phyloP scores from a whole-genome alignment of 2,797 vertebrate species.

The Alauda arvensis region DNA sequence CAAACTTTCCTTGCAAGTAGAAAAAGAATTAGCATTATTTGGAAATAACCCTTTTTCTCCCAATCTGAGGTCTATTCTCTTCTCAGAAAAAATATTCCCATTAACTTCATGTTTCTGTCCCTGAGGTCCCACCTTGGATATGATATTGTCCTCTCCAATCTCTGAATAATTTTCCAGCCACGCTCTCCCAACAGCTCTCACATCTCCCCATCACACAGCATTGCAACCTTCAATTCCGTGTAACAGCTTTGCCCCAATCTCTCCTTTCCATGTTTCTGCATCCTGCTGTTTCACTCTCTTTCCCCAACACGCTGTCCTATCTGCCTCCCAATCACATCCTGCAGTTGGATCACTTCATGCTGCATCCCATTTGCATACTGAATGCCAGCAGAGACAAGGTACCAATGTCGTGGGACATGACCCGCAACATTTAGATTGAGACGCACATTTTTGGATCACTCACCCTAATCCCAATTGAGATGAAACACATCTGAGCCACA shows the following conservation, averaged over 20 bases:
- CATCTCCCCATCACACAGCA: not conserved
- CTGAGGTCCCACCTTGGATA: not conserved
- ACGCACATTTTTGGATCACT: conserved; percentile 58
- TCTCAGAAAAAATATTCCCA: not conserved
- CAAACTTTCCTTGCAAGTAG: not conserved
- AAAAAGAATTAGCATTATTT: not conserved
- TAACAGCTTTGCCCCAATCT: not conserved
- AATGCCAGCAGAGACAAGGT: conserved; percentile 45
- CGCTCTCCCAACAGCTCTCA: accelerated
- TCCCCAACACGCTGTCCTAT: not conserved
- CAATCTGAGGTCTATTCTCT: not conserved
- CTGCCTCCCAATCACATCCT: conserved; percentile 9
- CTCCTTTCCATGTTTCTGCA: not conserved
- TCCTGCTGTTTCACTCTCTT: not conserved
- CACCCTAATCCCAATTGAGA: conserved; percentile 63
- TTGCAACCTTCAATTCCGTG: not conserved
- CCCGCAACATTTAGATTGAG: conserved; percentile 54
- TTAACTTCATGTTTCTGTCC: not conserved
- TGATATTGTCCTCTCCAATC: not conserved
- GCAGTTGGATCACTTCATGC: conserved; percentile 29
- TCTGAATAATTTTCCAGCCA: not conserved
- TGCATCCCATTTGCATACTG: conserved; percentile 63
- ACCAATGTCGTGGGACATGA: conserved; percentile 59
- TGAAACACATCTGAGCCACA: conserved; percentile 51
- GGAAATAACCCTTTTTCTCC: not conserved